phyloP scores from a whole-genome alignment of 2,888 invertebrate genomes.

The Melitaea athalia region DNA sequence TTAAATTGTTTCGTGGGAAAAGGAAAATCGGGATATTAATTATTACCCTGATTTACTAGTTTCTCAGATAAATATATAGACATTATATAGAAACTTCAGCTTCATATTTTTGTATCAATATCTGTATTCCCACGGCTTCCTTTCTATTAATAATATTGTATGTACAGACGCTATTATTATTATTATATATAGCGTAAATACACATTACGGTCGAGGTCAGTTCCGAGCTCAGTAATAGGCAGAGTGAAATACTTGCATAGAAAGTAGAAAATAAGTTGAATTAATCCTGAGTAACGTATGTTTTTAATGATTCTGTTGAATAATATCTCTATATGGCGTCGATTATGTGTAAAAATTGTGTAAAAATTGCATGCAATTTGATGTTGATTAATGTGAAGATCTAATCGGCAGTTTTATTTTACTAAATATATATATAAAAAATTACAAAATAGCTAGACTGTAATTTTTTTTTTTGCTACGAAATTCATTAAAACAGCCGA shows the following conservation, averaged over 20 bases:
- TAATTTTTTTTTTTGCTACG: no score
- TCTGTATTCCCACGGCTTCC: neutral
- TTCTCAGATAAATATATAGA: neutral
- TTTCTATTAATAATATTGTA: neutral
- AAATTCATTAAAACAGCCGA: no score
- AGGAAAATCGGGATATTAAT: neutral
- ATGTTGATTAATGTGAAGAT: no score
- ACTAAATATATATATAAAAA: no score
- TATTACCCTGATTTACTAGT: neutral
- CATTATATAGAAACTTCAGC: neutral
- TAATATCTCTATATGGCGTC: no score
- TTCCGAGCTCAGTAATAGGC: conserved; percentile 1
- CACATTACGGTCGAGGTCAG: neutral
- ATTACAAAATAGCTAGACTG: no score
- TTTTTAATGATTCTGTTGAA: no score
- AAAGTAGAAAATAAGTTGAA: neutral
- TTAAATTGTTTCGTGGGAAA: no score
- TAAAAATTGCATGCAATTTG: no score
- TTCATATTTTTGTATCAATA: neutral
- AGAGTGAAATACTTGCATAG: conserved; percentile 1
- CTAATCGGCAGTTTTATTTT: no score
- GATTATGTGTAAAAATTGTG: no score
- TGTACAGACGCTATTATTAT: neutral
- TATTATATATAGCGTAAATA: conserved; percentile 6
- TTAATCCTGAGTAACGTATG: neutral